Evolutionary conservation across 2,888 invertebrate genomes (phyloP), one percentile per base, ranked within the genome.

Genomic region (Drosophila yooni): DNA sequence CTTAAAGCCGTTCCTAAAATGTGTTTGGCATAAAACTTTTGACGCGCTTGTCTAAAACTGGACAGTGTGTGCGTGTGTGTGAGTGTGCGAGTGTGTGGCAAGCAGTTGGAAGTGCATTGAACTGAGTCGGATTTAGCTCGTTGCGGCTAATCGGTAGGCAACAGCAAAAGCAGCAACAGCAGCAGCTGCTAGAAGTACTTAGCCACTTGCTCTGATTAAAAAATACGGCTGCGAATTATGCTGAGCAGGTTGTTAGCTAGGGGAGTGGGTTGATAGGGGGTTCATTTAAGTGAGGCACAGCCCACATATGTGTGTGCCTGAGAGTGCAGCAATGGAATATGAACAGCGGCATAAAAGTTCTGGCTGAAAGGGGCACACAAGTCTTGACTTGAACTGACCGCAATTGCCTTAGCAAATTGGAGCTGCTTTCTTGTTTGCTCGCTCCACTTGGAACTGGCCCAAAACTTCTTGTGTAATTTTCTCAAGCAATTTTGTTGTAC

Each of bases 71-170:
- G 52, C 52, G 57, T 46, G 40, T 38, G 18, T 43, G 40, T 43
- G 13, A 21, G 7, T 34, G 21, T 53, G 50, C 5, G 7, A n/a
- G n/a, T 59, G 67, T 64, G 59, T 53, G 43, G 43, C 50, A 57
- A 50, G 54, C 68, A 69, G 63, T 78, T 58, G 33, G 60, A 54
- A 83, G 88, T 88, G 79, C 84, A 84, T 79, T 84, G 84, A 84
- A 84, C 84, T 69, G 57, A n/a, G 58, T 63, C 63, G 62, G 31
- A 29, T 51, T 58, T 27, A 54, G 71, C 51, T 54, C 51, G 38
- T 18, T 31, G 58, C 29, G 38, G 76, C 83, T 86, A 86, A 83
- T 83, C 83, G 82, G 48, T 81, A 81, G 82, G 70, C 83, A 74
- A 52, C 51, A 61, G 64, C 62, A 57, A 67, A 71, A 82, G 56